A percentile compares a stretch with the other conserved stretches of the same genome.
Evolutionary conservation across 92 coral and sea anemone genomes (phyloP).

Genomic region (Phenganax marumi): DNA sequence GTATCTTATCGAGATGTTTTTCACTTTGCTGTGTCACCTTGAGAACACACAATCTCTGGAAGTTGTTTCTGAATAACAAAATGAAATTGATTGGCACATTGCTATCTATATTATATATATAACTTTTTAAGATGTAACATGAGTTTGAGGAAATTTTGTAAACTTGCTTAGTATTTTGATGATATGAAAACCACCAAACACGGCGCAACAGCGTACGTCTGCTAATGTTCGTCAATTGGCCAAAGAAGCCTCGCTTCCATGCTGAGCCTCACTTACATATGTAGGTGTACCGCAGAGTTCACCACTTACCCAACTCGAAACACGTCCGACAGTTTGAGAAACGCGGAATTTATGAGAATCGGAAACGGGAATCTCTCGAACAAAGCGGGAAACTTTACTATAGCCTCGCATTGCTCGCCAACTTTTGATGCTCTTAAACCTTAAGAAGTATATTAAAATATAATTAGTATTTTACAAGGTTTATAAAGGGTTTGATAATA

Average conservation of each 20-base stretch:
- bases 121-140: not conserved
- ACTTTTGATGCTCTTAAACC: constrained; percentile 87
- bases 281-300: not conserved
- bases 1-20: constrained; percentile 86
- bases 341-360: constrained; percentile 86
- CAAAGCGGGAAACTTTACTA: constrained; percentile 87
- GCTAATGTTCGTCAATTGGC: too few relatives aligned
- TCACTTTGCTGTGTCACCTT: constrained; percentile 92
- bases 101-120: not conserved
- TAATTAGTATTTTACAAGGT: not conserved
- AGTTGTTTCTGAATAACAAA: constrained; percentile 71
- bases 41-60: constrained; percentile 84
- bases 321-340: constrained; percentile 91
- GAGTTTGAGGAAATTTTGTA: too few relatives aligned
- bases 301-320: constrained; percentile 86
- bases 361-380: constrained; percentile 97
- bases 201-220: too few relatives aligned
- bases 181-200: too few relatives aligned
- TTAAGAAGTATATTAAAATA: constrained; percentile 1
- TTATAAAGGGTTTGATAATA: not conserved
- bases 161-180: too few relatives aligned
- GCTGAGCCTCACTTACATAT: too few relatives aligned
- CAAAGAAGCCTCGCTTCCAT: too few relatives aligned
- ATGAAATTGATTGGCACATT: not conserved
- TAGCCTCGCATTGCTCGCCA: constrained; percentile 99